phyloP scores from a whole-genome alignment of 2,888 invertebrate genomes.

The Caenorhabditis macrosperma region DNA sequence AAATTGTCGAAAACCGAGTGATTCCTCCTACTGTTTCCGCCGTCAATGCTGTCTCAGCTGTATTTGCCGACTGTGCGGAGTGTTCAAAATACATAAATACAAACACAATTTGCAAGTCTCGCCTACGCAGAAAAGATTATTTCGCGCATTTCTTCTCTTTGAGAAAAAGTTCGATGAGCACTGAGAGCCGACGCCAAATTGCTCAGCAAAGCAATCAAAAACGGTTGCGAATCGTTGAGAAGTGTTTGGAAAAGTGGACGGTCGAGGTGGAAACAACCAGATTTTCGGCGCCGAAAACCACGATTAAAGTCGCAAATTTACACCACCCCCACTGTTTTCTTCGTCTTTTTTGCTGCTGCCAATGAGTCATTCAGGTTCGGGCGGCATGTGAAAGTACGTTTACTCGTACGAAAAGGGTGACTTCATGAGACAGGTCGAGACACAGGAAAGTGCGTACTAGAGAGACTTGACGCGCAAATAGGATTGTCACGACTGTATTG shows the following conservation, averaged over 20 bases:
- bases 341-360: background rate
- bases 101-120: constrained; percentile 35
- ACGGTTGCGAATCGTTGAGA: background rate
- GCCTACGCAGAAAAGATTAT: constrained; percentile 25
- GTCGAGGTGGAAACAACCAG: constrained; percentile 27
- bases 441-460: constrained; percentile 16
- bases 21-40: constrained; percentile 1
- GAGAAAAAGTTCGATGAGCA: constrained; percentile 24
- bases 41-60: constrained; percentile 23
- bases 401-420: background rate
- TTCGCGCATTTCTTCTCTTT: background rate
- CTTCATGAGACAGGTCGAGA: background rate
- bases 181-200: background rate
- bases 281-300: constrained; percentile 18
- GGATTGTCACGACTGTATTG: background rate
- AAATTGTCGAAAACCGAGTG: background rate
- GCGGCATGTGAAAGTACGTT: constrained; percentile 13
- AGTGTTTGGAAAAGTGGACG: constrained; percentile 14
- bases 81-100: constrained; percentile 44
- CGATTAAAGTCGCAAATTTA: constrained; percentile 33
- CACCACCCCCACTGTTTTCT: constrained; percentile 20
- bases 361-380: constrained; percentile 17
- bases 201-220: constrained; percentile 24
- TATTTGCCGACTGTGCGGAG: constrained; percentile 21
- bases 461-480: constrained; percentile 32